Base-by-base conservation (phyloP, 2,888 invertebrate species). In the Plebejus melissa region DNA sequence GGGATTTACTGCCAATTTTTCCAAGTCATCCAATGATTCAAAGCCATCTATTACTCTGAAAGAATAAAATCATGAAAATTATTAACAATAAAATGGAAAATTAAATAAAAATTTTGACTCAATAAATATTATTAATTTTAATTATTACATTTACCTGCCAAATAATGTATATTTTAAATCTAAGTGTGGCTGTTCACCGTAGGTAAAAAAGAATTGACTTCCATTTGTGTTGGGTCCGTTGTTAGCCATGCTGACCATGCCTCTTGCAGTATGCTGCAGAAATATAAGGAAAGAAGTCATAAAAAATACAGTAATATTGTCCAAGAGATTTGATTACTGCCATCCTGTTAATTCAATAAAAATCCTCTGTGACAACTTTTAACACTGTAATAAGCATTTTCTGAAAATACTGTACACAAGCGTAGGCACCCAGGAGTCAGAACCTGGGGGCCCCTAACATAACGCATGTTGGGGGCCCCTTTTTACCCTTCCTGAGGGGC, bases 141-240 rank as follows among this genome's bases (percentile, higher is more conserved):
- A 32, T n/a, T 22, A n/a, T 32, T 36, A 60, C 28, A 36, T 65
- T 65, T 94, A 98, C 98, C 96, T 98, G 87, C 98, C 99, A 95
- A 99, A 99, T 60, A 99, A 87, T 4, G 99, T 99, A 87, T 99
- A 99, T 87, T 99, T 99, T 77, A 99, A 94, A 90, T 99, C 99
- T 76, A 99, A 94, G 91, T 98, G 98, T 69, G 98, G 97, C 85
- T 99, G 99, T 77, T 98, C 96, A 16, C 96, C 96, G 89, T 99
- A 99, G 0, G 97, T 96, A 80, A 99, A 97, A 88, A 99, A 99
- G 90, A 99, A 99, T 88, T 99, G 99, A 83, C 99, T 99, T 3
- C 97, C 98, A 94, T 99, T 99, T 11, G 98, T 97, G 87, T 99
- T 98, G 0, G 99, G 98, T 3, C 99, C 99, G 93, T 98, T 99